Base-by-base conservation (phyloP, 2,888 invertebrate species). In the Urechis unicinctus region DNA sequence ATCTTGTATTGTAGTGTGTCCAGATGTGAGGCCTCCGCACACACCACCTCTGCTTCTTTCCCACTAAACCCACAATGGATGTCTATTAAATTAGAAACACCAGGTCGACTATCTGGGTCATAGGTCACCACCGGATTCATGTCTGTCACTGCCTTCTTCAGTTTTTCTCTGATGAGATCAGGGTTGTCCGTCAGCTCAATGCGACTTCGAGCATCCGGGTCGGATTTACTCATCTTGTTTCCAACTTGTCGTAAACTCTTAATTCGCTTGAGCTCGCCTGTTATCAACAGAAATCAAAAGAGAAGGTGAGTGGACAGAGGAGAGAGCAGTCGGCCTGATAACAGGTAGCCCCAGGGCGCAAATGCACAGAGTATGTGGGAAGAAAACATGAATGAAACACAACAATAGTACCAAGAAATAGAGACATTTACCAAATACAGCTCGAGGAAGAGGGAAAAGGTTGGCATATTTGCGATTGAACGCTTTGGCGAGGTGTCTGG, bases 171-270 rank as follows among this genome's bases (percentile, higher is more conserved):
- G 52, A 93, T 85, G 17, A 79, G 78, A 44, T 88, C 87, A 0
- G 87, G 83, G 6, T 83, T 74, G 73, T 97, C 96, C 3, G 83
- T 84, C 31, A 98, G 77, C 66, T 87, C 84, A 58, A 98, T 88
- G 53, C 90, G 83, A 61, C 89, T 86, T 70, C 85, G 87, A 0
- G 83, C 76, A 79, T 91, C 88, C 0, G 81, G 72, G 71, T 92
- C 90, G 0, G 97, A 97, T 80, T 98, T 99, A 13, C 97, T 97
- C 98, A 99, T 98, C 82, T 98, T 99, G 72, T 88, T 88, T 0
- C 75, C 72, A 0, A 96, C 94, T 71, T 92, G 86, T 48, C 91
- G 83, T 6, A 98, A 81, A 72, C 92, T 94, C 69, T 85, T 85
- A 56, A 97, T 82, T 53, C 81, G 72, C 2, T 73, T 63, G 30